Evolutionary conservation across 2,888 invertebrate species (phyloP).

Genomic region (Lamproptera curius): DNA sequence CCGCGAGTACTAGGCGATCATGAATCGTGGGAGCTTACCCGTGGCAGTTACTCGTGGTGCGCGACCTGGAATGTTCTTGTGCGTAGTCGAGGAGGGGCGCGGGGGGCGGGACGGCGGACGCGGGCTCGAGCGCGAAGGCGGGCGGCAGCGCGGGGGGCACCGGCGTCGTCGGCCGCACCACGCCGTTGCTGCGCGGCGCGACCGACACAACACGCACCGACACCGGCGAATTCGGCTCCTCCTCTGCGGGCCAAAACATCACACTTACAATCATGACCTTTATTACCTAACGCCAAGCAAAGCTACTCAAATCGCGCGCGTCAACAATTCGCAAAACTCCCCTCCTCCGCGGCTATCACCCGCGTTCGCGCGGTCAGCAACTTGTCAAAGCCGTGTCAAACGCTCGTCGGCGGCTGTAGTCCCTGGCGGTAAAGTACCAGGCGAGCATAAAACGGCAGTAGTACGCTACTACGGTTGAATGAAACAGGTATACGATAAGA

Average conservation of each 20-base stretch:
- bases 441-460: constrained; percentile 50
- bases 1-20: constrained; percentile 57
- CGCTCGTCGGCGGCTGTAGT: constrained; percentile 72
- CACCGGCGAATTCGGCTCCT: constrained; percentile 69
- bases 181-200: constrained; percentile 59
- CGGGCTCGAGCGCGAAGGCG: constrained; percentile 36
- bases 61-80: constrained; percentile 76
- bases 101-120: constrained; percentile 39
- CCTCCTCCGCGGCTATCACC: constrained; percentile 25
- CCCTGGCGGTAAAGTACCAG: constrained; percentile 76
- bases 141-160: constrained; percentile 33
- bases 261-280: too few relatives aligned
- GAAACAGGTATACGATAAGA: constrained; percentile 41
- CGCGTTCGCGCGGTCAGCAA: constrained; percentile 45
- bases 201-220: constrained; percentile 60
- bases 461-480: constrained; percentile 36
- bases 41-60: constrained; percentile 66
- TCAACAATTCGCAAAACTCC: constrained; percentile 22
- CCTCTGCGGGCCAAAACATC: constrained; percentile 63
- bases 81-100: constrained; percentile 62
- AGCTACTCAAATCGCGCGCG: constrained; percentile 21
- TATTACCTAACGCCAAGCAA: too few relatives aligned
- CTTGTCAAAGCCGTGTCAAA: constrained; percentile 71
- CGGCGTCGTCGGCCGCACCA: constrained; percentile 43
- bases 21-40: constrained; percentile 42